phyloP scores from a whole-genome alignment of 2,113 vertebrate genomes.

The Pungitius pungitius region DNA sequence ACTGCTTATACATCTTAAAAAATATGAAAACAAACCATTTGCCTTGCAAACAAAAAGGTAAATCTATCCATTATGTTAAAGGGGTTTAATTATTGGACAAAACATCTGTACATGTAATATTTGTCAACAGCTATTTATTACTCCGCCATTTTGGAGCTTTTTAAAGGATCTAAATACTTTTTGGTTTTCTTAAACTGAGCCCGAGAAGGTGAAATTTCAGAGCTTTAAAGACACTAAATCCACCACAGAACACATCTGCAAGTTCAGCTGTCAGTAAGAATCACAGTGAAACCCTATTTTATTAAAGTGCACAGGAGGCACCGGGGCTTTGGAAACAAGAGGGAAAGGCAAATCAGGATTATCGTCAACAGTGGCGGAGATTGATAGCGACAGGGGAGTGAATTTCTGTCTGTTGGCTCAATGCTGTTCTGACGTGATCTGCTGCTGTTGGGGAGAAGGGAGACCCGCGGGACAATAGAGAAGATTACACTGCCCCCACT shows the following conservation, averaged over 20 bases:
- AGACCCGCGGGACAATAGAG: slow-evolving; percentile 66
- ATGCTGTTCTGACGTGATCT: slow-evolving; percentile 68
- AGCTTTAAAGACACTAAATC: slow-evolving; percentile 34
- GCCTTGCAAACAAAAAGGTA: not conserved
- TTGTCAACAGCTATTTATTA: not conserved
- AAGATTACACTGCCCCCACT: slow-evolving; percentile 71
- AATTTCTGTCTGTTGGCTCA: slow-evolving; percentile 75
- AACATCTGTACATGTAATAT: not conserved
- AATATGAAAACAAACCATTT: not conserved
- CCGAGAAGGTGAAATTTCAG: not conserved
- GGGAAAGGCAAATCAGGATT: slow-evolving; percentile 76
- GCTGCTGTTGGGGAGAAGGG: slow-evolving; percentile 57
- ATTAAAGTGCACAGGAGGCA: slow-evolving; percentile 53
- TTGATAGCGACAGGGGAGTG: slow-evolving; percentile 76
- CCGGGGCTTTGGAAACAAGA: slow-evolving; percentile 64
- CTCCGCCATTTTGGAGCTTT: not conserved
- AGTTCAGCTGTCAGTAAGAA: slow-evolving; percentile 65
- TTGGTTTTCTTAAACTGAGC: not conserved
- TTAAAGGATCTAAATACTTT: not conserved
- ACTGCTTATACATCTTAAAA: not conserved
- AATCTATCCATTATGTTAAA: not conserved
- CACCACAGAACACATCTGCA: slow-evolving; percentile 46
- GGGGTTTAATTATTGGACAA: not conserved
- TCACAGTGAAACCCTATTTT: slow-evolving; percentile 69
- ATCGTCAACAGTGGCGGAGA: slow-evolving; percentile 74